These are phyloP conservation scores for Melanerpes aurifrons DNA, from an alignment of 2,113 vertebrate genomes.

Conservation along the genomic window DNA sequence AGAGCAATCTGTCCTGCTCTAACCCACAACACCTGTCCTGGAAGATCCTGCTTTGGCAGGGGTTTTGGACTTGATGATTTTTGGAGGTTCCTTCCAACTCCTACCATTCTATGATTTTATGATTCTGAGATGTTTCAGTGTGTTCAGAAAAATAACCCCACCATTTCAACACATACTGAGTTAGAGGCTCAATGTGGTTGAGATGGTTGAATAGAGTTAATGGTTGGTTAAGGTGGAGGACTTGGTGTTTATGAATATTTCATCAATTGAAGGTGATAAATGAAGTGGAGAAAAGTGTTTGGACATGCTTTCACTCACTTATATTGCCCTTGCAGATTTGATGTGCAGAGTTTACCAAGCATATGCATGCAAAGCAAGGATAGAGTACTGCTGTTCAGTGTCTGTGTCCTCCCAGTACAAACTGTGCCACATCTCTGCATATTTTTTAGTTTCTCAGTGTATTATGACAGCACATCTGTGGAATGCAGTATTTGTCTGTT, in stretches of 20 bases:
- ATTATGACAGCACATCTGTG: not conserved
- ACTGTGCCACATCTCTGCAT: not conserved
- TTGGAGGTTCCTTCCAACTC: too few relatives aligned
- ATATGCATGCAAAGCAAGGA: not conserved
- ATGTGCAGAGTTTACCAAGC: not conserved
- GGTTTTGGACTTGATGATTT: too few relatives aligned
- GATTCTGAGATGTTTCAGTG: not conserved
- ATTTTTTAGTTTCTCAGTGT: constrained; percentile 5
- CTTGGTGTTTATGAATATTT: constrained; percentile 33
- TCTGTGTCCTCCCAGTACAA: not conserved
- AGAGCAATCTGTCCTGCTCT: too few relatives aligned
- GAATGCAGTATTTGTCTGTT: constrained; percentile 40
- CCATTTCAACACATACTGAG: not conserved
- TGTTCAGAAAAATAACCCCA: not conserved
- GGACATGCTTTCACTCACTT: not conserved
- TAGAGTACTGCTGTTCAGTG: not conserved
- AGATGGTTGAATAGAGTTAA: not conserved
- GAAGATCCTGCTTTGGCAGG: too few relatives aligned
- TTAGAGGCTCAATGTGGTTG: not conserved
- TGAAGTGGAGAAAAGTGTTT: constrained; percentile 1
- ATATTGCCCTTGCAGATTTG: not conserved
- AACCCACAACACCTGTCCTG: too few relatives aligned
- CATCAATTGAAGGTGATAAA: constrained; percentile 8
- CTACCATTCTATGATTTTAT: not conserved
- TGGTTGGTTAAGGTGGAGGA: not conserved